Evolutionary conservation across 2,797 vertebrate species (phyloP).

Genomic region (Hapalemur alaotrensis): DNA sequence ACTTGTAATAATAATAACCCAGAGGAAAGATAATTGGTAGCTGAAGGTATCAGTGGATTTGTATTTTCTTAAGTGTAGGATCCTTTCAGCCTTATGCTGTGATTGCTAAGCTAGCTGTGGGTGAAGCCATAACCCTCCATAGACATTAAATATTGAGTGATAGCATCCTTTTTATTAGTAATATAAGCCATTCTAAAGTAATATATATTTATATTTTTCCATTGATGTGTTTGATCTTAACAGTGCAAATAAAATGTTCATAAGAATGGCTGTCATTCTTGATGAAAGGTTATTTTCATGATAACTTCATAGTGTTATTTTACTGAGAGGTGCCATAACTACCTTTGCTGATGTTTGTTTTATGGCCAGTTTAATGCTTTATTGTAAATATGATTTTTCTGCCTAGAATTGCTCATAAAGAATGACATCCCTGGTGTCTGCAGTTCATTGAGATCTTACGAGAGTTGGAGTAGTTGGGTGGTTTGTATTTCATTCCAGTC

Average conservation of each 20-base stretch:
- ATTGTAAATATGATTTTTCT: background rate
- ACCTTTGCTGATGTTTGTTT: background rate
- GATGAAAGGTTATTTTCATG: background rate
- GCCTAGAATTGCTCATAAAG: background rate
- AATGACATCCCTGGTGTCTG: background rate
- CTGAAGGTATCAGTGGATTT: background rate
- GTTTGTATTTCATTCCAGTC: background rate
- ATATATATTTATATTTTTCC: slow-evolving; percentile 17
- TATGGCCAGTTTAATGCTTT: background rate
- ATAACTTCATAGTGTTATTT: background rate
- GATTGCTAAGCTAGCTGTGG: background rate
- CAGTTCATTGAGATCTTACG: background rate
- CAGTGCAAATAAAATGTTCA: background rate
- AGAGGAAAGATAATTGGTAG: background rate
- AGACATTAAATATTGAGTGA: background rate
- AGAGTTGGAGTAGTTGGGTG: background rate
- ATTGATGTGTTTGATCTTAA: background rate
- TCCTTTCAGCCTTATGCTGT: background rate
- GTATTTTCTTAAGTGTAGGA: background rate
- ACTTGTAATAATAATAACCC: background rate
- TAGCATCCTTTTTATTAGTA: background rate
- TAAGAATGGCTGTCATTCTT: background rate
- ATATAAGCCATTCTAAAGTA: background rate
- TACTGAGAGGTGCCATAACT: background rate
- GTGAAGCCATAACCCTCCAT: background rate